Evolutionary conservation across 2,797 vertebrate species (phyloP).

Genomic region (Acipenser ruthenus): DNA sequence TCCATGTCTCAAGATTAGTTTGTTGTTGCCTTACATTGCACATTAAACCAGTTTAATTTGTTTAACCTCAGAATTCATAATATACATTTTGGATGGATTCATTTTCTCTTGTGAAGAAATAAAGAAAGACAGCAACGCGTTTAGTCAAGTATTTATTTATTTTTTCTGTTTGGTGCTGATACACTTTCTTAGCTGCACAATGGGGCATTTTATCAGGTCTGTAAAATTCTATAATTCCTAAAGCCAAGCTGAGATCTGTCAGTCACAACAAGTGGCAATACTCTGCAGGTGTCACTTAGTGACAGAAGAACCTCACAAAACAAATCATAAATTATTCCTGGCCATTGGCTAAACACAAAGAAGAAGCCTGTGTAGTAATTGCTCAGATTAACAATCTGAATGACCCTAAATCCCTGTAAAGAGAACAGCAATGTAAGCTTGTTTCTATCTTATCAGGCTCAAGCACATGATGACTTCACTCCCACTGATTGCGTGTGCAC

Average conservation of each 20-base stretch:
- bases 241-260: conserved; percentile 40
- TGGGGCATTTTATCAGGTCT: too few relatives aligned
- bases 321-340: conserved; percentile 41
- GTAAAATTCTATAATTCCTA: conserved; percentile 23
- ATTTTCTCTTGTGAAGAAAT: too few relatives aligned
- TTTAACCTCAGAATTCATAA: too few relatives aligned
- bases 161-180: too few relatives aligned
- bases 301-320: conserved; percentile 29
- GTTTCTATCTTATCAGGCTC: conserved; percentile 61
- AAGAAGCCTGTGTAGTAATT: conserved; percentile 39
- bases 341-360: conserved; percentile 52
- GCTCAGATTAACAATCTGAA: conserved; percentile 55
- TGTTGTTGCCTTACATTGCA: too few relatives aligned
- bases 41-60: too few relatives aligned
- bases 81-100: too few relatives aligned
- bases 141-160: too few relatives aligned
- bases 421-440: conserved; percentile 41
- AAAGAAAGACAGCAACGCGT: too few relatives aligned
- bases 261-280: conserved; percentile 29
- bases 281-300: conserved; percentile 37
- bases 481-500: conserved; percentile 20
- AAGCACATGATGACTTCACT: conserved; percentile 39
- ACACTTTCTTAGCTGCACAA: too few relatives aligned
- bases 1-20: too few relatives aligned
- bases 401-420: conserved; percentile 46